phyloP scores from a whole-genome alignment of 2,888 invertebrate genomes.

The Ectobius pallidus region DNA sequence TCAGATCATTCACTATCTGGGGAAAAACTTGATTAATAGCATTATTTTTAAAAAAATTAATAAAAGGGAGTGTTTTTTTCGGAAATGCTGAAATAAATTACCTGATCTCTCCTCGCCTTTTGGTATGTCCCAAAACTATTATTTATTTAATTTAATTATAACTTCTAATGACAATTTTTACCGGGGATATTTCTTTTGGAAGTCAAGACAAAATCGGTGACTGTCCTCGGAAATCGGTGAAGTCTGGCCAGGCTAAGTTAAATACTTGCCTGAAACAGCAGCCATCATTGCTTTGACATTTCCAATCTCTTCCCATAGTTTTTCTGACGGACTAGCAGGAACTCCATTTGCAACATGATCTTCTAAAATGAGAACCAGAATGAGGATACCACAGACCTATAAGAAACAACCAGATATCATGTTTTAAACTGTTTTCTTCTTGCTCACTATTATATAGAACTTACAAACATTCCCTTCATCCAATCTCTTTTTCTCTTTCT shows the following conservation, averaged over 20 bases:
- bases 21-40: too few relatives aligned
- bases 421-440: not conserved
- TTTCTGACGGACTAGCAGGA: conserved; percentile 35
- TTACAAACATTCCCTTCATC: not conserved
- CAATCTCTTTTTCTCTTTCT: not conserved
- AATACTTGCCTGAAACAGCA: conserved; percentile 42
- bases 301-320: conserved; percentile 45
- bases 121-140: too few relatives aligned
- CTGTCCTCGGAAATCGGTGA: not conserved
- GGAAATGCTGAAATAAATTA: too few relatives aligned
- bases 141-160: too few relatives aligned
- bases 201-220: not conserved
- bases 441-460: not conserved
- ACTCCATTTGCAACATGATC: not conserved
- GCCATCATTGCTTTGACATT: conserved; percentile 45
- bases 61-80: too few relatives aligned
- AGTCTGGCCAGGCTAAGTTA: too few relatives aligned
- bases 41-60: too few relatives aligned
- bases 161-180: too few relatives aligned
- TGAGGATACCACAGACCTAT: not conserved
- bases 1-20: too few relatives aligned
- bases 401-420: not conserved
- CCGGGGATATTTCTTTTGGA: not conserved
- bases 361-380: too few relatives aligned
- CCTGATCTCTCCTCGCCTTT: too few relatives aligned